Percentiles rank a stretch among this genome's conserved stretches.
These are phyloP conservation scores for Cerastis rubricosa DNA, from an alignment of 2,888 invertebrate species.

Conservation along the genomic window DNA sequence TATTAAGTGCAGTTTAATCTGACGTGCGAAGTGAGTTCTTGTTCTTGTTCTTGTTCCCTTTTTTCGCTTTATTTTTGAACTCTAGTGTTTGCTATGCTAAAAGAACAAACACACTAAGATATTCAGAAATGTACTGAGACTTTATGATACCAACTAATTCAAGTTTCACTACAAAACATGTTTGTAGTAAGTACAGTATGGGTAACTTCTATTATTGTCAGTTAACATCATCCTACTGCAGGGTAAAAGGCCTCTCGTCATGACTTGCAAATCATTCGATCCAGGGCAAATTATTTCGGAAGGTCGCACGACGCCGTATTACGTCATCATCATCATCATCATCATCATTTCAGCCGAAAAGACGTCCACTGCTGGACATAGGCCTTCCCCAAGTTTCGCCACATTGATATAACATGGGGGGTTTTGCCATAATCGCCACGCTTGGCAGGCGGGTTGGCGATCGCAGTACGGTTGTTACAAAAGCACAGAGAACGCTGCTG, in stretches of 20 bases:
- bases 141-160: not conserved
- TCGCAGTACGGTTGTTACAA: too few species aligned
- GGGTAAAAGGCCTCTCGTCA: not conserved
- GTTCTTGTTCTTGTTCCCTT: too few species aligned
- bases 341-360: too few species aligned
- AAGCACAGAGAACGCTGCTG: too few species aligned
- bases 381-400: too few species aligned
- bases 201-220: not conserved
- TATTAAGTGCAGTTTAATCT: not conserved
- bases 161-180: not conserved
- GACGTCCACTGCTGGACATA: too few species aligned
- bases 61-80: not conserved
- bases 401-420: too few species aligned
- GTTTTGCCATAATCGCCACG: too few species aligned
- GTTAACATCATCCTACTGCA: not conserved
- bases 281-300: not conserved
- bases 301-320: too few species aligned
- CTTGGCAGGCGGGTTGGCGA: too few species aligned
- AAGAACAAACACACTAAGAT: not conserved
- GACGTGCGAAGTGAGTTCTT: too few species aligned
- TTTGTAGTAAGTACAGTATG: not conserved
- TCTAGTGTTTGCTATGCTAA: not conserved
- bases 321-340: too few species aligned
- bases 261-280: not conserved
- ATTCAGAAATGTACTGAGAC: not conserved